Base-by-base conservation (phyloP, 2,113 vertebrate species). In the Muntiacus reevesi region DNA sequence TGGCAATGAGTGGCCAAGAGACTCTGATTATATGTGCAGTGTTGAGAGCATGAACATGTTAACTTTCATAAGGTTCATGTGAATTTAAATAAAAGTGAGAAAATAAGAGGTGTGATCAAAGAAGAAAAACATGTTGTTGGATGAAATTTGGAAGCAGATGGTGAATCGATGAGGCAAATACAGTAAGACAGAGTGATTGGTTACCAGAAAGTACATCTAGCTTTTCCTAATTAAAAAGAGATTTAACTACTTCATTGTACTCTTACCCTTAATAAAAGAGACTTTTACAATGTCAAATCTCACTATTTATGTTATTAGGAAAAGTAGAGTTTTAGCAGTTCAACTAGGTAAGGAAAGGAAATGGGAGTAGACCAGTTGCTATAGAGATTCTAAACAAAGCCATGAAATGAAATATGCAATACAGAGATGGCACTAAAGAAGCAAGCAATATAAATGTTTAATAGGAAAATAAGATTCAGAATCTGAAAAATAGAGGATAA, bases 111-210 rank as follows among this genome's bases (percentile, higher is more conserved):
- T 97, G 93, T 95, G 87, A 98, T 94, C 89, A 96, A 97, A 97
- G 87, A 86, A 94, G 97, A 93, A 98, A 98, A 97, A 96, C 97
- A 97, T 92, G 95, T 97, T 98, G 94, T 96, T 98, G 97, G 97
- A 97, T 95, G 91, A 96, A 96, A 96, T 97, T 87, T 96, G 96
- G 96, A 96, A 97, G 83, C 98, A 98, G 98, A 98, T 98, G 98
- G 98, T 89, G 89, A 97, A 97, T 96, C 7, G 89, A 98, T 98
- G 97, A 97, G 67, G 97, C 97, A 98, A 78, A 98, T 84, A 97
- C 30, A 89, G 74, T 94, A 85, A 57, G 82, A 89, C 14, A 54
- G 82, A 97, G 40, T 91, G 87, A 97, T 62, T 98, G 87, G 95
- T 96, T 97, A 96, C 81, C 82, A 89, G 85, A 95, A 97, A 93